A percentile compares a stretch with the other conserved stretches of the same genome.
Conservation (phyloP, 2,888 invertebrate species). For the Ennomos fuscantarius region DNA sequence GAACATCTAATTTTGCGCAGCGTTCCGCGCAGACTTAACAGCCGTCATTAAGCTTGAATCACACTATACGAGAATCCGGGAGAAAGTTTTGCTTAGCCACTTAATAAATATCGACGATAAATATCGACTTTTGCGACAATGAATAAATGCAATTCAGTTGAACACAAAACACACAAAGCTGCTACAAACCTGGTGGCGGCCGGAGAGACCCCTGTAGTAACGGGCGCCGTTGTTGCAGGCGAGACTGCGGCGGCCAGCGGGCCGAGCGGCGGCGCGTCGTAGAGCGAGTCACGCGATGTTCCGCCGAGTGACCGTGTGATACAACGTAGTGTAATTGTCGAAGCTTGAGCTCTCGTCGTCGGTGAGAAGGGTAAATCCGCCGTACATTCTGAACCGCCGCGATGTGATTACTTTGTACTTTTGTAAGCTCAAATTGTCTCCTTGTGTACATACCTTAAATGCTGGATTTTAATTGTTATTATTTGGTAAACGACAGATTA, state of each 20-base stretch:
- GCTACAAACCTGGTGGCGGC: too few species aligned
- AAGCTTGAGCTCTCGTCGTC: conserved; percentile 81
- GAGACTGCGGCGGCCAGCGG: conserved; percentile 54
- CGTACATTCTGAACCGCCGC: conserved; percentile 79
- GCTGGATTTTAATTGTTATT: conserved; percentile 67
- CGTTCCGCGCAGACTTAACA: too few species aligned
- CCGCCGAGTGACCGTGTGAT: conserved; percentile 80
- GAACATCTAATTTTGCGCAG: too few species aligned
- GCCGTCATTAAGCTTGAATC: too few species aligned
- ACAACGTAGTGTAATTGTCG: conserved; percentile 75
- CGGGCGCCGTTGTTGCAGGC: conserved; percentile 38
- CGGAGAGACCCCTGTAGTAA: too few species aligned
- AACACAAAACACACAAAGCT: too few species aligned
- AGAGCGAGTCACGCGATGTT: conserved; percentile 55
- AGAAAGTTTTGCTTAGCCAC: too few species aligned
- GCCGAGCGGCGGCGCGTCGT: conserved; percentile 61
- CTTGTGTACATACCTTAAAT: conserved; percentile 80
- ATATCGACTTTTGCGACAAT: too few species aligned
- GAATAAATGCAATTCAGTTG: too few species aligned
- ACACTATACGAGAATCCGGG: too few species aligned
- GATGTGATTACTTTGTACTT: conserved; percentile 83
- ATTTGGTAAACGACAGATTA: conserved; percentile 74
- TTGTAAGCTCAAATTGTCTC: conserved; percentile 83
- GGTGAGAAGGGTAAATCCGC: conserved; percentile 80
- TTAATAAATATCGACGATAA: too few species aligned